A percentile compares a stretch with the other conserved stretches of the same genome.
phyloP scores from a whole-genome alignment of 2,888 invertebrate species.

The Eristalis intricaria region DNA sequence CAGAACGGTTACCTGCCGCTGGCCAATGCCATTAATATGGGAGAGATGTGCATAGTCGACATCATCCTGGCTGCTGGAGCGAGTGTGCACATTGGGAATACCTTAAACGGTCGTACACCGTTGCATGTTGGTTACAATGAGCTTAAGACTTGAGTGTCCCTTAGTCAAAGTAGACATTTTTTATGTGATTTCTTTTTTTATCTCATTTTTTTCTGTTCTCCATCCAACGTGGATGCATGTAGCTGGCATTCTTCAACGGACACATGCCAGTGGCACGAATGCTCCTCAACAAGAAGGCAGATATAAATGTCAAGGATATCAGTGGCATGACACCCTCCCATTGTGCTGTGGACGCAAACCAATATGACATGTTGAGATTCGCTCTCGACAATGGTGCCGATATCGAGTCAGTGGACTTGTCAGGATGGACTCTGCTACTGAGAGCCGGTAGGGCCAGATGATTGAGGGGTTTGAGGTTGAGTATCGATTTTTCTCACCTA shows the following conservation, averaged over 20 bases:
- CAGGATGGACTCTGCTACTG: conserved; percentile 79
- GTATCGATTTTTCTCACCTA: conserved; percentile 38
- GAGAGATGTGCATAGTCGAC: conserved; percentile 79
- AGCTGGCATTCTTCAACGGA: conserved; percentile 80
- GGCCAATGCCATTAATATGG: conserved; percentile 79
- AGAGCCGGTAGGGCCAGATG: conserved; percentile 77
- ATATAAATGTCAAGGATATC: conserved; percentile 78
- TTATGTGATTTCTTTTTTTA: background rate
- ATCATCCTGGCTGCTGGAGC: conserved; percentile 78
- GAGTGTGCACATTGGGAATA: conserved; percentile 78
- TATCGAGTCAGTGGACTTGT: conserved; percentile 77
- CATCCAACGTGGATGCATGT: conserved; percentile 10
- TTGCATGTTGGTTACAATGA: conserved; percentile 77
- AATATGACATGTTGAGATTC: conserved; percentile 79
- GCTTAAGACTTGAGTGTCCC: conserved; percentile 20
- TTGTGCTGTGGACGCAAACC: conserved; percentile 80
- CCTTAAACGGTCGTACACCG: conserved; percentile 77
- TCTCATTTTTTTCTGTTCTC: background rate
- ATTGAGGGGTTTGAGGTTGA: background rate
- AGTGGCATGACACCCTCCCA: conserved; percentile 80
- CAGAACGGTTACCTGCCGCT: conserved; percentile 79
- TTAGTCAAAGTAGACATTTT: conserved; percentile 3
- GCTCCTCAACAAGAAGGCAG: conserved; percentile 79
- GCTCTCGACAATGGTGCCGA: conserved; percentile 79
- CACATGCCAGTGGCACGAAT: conserved; percentile 79